A percentile compares a stretch with the other conserved stretches of the same genome.
phyloP scores from a whole-genome alignment of 2,113 vertebrate genomes.

The Hyla sarda region DNA sequence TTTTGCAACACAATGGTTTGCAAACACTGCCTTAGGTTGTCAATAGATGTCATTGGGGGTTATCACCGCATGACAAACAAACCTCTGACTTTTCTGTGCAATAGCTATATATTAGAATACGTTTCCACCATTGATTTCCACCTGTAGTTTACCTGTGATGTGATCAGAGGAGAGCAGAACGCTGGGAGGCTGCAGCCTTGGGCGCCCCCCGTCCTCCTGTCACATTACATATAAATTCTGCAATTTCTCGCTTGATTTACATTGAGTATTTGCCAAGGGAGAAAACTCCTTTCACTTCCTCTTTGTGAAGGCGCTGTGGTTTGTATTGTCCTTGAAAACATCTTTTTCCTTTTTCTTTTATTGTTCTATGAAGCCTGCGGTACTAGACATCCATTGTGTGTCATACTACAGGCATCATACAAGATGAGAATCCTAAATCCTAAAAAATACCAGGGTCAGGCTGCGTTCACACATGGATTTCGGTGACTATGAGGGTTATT shows the following conservation, averaged over 20 bases:
- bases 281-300: conserved; percentile 29
- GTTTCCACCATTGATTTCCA: not conserved
- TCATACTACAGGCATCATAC: not conserved
- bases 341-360: not conserved
- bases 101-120: not conserved
- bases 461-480: not conserved
- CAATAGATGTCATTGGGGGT: too few relatives aligned
- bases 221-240: conserved; percentile 21
- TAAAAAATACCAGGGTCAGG: not conserved
- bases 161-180: not conserved
- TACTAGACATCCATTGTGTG: conserved; percentile 1
- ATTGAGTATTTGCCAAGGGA: conserved; percentile 22
- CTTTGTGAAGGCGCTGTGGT: conserved; percentile 24
- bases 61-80: too few relatives aligned
- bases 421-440: not conserved
- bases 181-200: not conserved
- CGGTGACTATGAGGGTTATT: not conserved
- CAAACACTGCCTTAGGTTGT: not conserved
- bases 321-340: conserved; percentile 44
- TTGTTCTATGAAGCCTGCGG: conserved; percentile 21
- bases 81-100: not conserved
- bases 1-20: too few relatives aligned
- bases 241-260: conserved; percentile 31
- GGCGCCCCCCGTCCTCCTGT: not conserved
- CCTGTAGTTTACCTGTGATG: not conserved